Percentiles rank a stretch among this genome's conserved stretches.
Evolutionary conservation across 2,113 vertebrate species (phyloP).

Genomic region (Misgurnus mizolepis): DNA sequence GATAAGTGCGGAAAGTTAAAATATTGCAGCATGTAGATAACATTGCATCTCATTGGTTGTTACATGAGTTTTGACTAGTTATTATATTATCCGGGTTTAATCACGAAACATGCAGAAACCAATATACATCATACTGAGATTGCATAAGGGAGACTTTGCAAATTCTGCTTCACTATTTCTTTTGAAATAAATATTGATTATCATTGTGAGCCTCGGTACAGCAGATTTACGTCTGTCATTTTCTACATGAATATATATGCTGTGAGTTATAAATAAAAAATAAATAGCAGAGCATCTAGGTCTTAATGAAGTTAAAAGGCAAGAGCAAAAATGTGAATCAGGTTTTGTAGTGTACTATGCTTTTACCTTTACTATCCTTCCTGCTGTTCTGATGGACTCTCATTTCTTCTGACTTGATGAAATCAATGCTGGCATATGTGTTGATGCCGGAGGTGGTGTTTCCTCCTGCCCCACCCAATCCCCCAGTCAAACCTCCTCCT

Average conservation of each 20-base stretch:
- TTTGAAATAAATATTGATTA: background rate
- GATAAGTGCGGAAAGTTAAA: no score
- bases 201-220: background rate
- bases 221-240: background rate
- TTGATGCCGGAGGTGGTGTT: conserved; percentile 62
- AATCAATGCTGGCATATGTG: conserved; percentile 81
- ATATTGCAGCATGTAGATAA: no score
- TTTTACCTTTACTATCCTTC: conserved; percentile 73
- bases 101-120: no score
- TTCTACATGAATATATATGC: background rate
- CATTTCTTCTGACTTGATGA: conserved; percentile 77
- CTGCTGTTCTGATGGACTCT: conserved; percentile 66
- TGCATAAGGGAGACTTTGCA: no score
- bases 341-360: background rate
- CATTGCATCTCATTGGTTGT: no score
- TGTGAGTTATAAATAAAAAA: background rate
- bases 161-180: no score
- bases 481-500: conserved; percentile 38
- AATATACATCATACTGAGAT: no score
- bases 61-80: no score
- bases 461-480: conserved; percentile 60
- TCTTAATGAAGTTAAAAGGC: background rate
- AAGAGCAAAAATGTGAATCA: background rate
- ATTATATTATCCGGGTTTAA: no score
- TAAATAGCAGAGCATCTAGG: background rate